Evolutionary conservation across 2,797 vertebrate species (phyloP).

Genomic region (Benthosema pterotum): DNA sequence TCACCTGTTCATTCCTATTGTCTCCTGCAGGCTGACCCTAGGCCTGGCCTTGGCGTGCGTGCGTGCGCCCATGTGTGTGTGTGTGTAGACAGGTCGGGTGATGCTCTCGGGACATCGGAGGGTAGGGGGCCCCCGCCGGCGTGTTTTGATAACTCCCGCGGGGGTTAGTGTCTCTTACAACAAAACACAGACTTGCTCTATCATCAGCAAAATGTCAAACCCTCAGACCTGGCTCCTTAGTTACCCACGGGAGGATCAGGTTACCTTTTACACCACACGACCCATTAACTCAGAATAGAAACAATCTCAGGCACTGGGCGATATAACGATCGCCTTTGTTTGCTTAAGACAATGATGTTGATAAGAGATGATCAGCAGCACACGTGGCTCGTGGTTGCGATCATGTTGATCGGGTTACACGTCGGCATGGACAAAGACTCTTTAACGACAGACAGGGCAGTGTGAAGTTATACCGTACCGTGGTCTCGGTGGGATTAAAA

Average conservation of each 20-base stretch:
- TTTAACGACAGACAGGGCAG: constrained; percentile 47
- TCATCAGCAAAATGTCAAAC: constrained; percentile 73
- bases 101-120: constrained; percentile 67
- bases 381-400: constrained; percentile 63
- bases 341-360: constrained; percentile 75
- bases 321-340: constrained; percentile 79
- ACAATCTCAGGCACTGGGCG: constrained; percentile 59
- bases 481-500: constrained; percentile 47
- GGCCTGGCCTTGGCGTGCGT: constrained; percentile 52
- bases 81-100: constrained; percentile 58
- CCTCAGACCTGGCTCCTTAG: constrained; percentile 51
- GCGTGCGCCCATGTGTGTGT: too few species aligned
- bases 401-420: constrained; percentile 62
- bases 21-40: neutral
- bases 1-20: constrained; percentile 30
- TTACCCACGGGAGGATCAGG: constrained; percentile 72
- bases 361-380: constrained; percentile 65
- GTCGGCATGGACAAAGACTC: constrained; percentile 35
- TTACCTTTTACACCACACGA: constrained; percentile 73
- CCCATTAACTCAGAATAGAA: constrained; percentile 82
- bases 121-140: too few species aligned
- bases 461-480: constrained; percentile 46
- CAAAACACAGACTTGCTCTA: constrained; percentile 73
- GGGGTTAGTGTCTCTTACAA: constrained; percentile 80
- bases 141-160: constrained; percentile 82